Evolutionary conservation across 2,888 invertebrate species (phyloP).

Genomic region (Zygogramma bicolorata): DNA sequence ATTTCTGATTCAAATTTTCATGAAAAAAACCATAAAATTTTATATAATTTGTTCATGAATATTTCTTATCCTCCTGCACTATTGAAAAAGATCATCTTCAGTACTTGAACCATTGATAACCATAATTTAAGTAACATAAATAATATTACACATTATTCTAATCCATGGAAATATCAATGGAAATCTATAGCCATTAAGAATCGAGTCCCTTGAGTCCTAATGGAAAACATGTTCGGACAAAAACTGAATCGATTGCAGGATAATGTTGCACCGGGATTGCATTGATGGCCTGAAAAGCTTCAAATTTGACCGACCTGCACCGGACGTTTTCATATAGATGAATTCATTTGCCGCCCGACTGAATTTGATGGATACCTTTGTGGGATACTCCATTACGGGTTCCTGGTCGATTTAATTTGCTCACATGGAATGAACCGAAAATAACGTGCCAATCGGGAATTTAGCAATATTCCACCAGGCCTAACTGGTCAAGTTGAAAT

Average conservation of each 20-base stretch:
- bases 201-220: no score
- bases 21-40: no score
- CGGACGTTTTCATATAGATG: conserved; percentile 8
- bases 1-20: no score
- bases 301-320: background rate
- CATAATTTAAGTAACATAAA: no score
- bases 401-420: conserved; percentile 16
- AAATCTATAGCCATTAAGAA: no score
- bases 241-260: background rate
- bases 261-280: background rate
- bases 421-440: conserved; percentile 11
- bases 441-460: conserved; percentile 9
- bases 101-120: no score
- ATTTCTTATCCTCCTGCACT: no score
- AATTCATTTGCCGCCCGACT: conserved; percentile 11
- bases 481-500: background rate
- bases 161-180: no score
- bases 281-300: conserved; percentile 5
- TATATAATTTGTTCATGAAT: no score
- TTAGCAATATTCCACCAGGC: background rate
- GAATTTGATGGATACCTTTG: background rate
- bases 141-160: no score
- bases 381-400: conserved; percentile 7
- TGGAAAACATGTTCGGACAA: background rate
- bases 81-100: no score